Evolutionary conservation across 1,140 invertebrate species (phyloP), one percentile per base, ranked within the genome.

Genomic region (Trichonephila inaurata): DNA sequence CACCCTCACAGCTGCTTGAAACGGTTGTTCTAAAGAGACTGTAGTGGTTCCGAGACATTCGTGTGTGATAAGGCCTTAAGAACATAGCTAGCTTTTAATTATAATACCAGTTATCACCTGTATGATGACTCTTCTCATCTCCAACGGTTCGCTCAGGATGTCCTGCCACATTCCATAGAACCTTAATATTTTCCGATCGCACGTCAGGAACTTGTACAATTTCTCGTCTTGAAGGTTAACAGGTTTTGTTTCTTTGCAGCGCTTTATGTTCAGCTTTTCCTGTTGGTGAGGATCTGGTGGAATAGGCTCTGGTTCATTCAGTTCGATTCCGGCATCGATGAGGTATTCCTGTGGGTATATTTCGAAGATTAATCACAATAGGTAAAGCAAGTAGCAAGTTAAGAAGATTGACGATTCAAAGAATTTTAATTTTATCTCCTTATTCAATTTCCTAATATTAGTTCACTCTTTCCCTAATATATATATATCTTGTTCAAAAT

Each of bases 151-250:
- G 21, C 5, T 60, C 14, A 94, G 33, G 2, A 97, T 96, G 89
- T 98, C 97, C 95, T 98, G 97, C 97, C 98, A 98, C 1, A 97
- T 96, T 44, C 97, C 97, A 94, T 97, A 97, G 95, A 98, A 98
- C 77, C 98, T 97, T 51, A 98, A 95, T 66, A 97, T 96, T 96
- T 97, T 97, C 44, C 97, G 97, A 95, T 98, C 97, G 95, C 97
- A 97, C 95, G 98, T 96, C 44, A 98, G 95, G 95, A 97, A 98
- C 58, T 97, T 96, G 92, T 97, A 96, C 2, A 97, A 95, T 58
- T 96, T 96, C 95, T 97, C 97, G 18, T 95, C 93, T 66, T 90
- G 60, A 12, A 89, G 1, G 28, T 89, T 51, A 62, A 18, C 5
- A 21, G 61, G 21, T 5, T 4, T 58, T 44, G 33, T 28, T 21